A percentile compares a stretch with the other conserved stretches of the same genome.
Conservation (phyloP, 2,888 invertebrate species). For the Tromatobia lineatoria region DNA sequence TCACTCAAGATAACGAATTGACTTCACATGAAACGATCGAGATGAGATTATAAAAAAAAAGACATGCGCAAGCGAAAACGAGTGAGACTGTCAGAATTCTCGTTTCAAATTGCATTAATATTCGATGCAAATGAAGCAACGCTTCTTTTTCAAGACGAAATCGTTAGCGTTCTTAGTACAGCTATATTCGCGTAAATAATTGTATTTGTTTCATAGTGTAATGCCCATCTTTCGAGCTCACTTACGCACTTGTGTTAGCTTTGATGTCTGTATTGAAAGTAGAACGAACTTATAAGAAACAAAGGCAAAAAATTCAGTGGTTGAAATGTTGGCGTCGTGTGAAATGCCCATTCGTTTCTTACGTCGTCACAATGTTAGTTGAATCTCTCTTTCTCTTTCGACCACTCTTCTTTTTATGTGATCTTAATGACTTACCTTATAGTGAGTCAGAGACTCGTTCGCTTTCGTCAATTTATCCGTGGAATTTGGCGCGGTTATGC, state of each 20-base stretch:
- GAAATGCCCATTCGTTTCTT: constrained; percentile 22
- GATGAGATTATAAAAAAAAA: too few species aligned
- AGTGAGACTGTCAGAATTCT: too few species aligned
- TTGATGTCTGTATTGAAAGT: constrained; percentile 19
- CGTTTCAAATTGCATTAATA: too few species aligned
- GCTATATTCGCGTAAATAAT: constrained; percentile 25
- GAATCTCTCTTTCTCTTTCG: neutral
- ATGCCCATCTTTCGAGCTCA: constrained; percentile 25
- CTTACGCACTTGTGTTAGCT: neutral
- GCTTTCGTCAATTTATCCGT: neutral
- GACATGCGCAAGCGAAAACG: too few species aligned
- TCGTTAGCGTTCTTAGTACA: neutral
- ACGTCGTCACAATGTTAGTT: constrained; percentile 10
- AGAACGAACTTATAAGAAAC: constrained; percentile 10
- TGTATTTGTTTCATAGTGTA: constrained; percentile 32
- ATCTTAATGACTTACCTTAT: constrained; percentile 51
- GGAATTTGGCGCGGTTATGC: neutral
- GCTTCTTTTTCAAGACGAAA: neutral
- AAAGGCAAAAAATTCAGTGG: neutral
- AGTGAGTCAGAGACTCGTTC: constrained; percentile 14
- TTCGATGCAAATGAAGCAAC: constrained; percentile 25
- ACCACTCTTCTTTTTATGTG: neutral
- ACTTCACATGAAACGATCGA: too few species aligned
- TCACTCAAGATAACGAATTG: too few species aligned
- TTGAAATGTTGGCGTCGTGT: constrained; percentile 30